Conservation (phyloP, 2,797 vertebrate genomes). For the Chaunax sp. region DNA sequence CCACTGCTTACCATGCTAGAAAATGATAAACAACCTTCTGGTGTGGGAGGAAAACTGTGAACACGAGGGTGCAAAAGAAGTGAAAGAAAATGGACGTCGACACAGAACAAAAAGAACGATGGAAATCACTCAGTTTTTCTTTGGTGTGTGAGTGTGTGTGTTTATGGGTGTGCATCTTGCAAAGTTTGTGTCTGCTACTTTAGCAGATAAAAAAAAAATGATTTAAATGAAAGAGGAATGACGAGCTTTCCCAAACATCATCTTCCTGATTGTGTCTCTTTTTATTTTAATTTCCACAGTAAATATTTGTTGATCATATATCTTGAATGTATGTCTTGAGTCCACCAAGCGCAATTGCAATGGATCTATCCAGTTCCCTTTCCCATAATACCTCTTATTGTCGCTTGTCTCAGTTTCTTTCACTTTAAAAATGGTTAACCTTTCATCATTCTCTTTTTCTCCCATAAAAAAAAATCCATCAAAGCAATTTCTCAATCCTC, state of each 20-base stretch:
- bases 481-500: neutral
- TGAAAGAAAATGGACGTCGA: conserved; percentile 13
- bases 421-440: conserved; percentile 29
- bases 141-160: neutral
- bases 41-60: conserved; percentile 28
- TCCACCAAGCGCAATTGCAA: neutral
- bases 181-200: conserved; percentile 1
- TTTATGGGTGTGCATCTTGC: neutral
- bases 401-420: conserved; percentile 24
- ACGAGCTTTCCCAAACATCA: conserved; percentile 7
- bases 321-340: neutral
- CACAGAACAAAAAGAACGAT: conserved; percentile 18
- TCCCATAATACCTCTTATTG: conserved; percentile 2
- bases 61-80: conserved; percentile 21
- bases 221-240: conserved; percentile 18
- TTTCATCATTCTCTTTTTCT: conserved; percentile 18
- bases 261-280: conserved; percentile 1
- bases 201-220: conserved; percentile 8
- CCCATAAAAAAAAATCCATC: neutral
- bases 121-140: conserved; percentile 9
- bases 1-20: conserved; percentile 77
- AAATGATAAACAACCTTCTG: conserved; percentile 72
- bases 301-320: conserved; percentile 18
- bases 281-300: conserved; percentile 9
- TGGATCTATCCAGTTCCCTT: neutral